A percentile compares a stretch with the other conserved stretches of the same genome.
Conservation (phyloP, 2,888 invertebrate species). For the Trissolcus japonicus region DNA sequence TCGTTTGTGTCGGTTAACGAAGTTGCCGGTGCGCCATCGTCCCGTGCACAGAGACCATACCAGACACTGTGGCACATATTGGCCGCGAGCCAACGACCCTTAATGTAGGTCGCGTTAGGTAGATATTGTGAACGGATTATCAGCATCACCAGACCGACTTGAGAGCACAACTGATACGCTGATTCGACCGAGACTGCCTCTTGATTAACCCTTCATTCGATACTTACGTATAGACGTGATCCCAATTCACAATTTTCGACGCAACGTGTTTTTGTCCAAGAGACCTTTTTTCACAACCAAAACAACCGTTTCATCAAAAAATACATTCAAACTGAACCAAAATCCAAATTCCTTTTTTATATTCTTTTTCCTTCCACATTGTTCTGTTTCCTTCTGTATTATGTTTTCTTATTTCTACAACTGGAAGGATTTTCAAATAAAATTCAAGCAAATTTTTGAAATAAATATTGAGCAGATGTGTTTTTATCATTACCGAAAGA, state of each 20-base stretch:
- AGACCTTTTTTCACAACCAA: background rate
- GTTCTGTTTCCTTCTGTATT: no score
- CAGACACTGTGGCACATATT: conserved; percentile 59
- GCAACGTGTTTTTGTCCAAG: conserved; percentile 16
- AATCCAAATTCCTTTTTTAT: no score
- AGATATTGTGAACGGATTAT: conserved; percentile 63
- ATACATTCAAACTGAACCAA: no score
- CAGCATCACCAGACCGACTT: conserved; percentile 52
- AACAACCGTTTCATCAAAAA: no score
- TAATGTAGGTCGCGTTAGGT: conserved; percentile 65
- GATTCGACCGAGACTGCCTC: conserved; percentile 50
- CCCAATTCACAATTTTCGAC: conserved; percentile 27
- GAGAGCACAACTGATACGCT: conserved; percentile 53
- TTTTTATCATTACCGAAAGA: no score
- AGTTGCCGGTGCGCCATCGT: conserved; percentile 57
- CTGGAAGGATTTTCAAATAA: no score
- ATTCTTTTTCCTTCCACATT: no score
- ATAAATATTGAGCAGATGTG: no score
- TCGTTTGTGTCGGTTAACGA: conserved; percentile 57
- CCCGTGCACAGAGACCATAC: conserved; percentile 18
- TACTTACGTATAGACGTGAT: conserved; percentile 49
- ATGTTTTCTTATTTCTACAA: no score
- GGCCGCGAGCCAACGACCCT: conserved; percentile 66
- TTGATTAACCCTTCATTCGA: conserved; percentile 54
- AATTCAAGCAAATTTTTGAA: no score